Percentiles rank a stretch among this genome's conserved stretches.
Evolutionary conservation across 2,113 vertebrate species (phyloP).

Genomic region (Pleuronectes platessa): DNA sequence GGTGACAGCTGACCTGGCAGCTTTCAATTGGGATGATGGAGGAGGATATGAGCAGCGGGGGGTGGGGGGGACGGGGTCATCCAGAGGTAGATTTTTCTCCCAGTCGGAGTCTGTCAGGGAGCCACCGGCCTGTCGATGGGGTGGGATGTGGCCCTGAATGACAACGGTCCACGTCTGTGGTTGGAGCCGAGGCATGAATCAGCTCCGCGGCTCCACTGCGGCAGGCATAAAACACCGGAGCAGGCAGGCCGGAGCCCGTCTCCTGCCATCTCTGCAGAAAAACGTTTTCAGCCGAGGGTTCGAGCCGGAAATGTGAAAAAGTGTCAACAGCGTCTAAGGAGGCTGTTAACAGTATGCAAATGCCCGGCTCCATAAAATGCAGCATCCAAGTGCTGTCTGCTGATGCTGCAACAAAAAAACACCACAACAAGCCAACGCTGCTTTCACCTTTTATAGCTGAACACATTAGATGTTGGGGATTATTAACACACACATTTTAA

Average conservation of each 20-base stretch:
- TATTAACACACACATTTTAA: neutral
- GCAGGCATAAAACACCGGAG: conserved; percentile 25
- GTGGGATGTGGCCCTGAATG: conserved; percentile 51
- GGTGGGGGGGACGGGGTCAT: conserved; percentile 52
- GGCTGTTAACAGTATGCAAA: neutral
- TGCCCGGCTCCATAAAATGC: too few species aligned
- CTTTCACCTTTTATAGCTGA: neutral
- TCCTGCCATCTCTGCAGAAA: conserved; percentile 4
- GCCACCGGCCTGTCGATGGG: conserved; percentile 41
- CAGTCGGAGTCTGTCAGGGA: conserved; percentile 51
- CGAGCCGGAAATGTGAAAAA: neutral
- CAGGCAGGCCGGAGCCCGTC: neutral
- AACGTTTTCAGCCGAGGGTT: conserved; percentile 18
- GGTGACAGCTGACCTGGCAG: conserved; percentile 74
- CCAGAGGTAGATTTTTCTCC: conserved; percentile 65
- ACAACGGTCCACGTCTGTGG: conserved; percentile 30
- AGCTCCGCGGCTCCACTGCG: conserved; percentile 21
- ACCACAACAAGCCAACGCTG: neutral
- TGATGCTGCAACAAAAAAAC: neutral
- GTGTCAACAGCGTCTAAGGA: neutral
- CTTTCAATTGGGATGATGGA: conserved; percentile 51
- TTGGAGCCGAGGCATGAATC: conserved; percentile 47
- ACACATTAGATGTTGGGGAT: neutral
- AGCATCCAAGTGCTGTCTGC: neutral
- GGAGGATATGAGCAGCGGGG: conserved; percentile 39